These are phyloP conservation scores for Zootermopsis nevadensis DNA, from an alignment of 2,888 invertebrate genomes.

Conservation along the genomic window DNA sequence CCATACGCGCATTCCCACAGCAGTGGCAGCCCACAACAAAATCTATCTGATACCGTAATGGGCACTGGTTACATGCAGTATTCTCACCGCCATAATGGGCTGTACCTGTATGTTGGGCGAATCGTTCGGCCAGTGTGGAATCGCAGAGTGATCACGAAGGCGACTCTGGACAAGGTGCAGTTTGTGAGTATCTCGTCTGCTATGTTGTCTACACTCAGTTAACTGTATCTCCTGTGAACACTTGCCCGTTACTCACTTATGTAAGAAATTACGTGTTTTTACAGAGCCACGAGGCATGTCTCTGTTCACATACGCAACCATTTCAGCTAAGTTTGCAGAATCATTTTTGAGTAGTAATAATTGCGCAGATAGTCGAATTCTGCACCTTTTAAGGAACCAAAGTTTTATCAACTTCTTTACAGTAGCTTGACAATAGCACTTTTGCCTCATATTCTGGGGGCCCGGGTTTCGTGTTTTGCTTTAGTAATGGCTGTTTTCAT, in stretches of 20 bases:
- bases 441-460: not conserved
- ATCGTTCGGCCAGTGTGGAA: conserved; percentile 92
- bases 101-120: conserved; percentile 90
- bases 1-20: conserved; percentile 31
- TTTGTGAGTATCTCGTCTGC: conserved; percentile 34
- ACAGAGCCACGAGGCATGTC: too few relatives aligned
- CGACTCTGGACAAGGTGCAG: conserved; percentile 40
- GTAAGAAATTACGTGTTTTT: too few relatives aligned
- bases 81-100: conserved; percentile 91
- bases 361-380: too few relatives aligned
- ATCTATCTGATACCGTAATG: not conserved
- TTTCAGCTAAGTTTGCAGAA: too few relatives aligned
- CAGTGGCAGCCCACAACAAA: conserved; percentile 18
- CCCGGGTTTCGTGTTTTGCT: not conserved
- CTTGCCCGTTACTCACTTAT: too few relatives aligned
- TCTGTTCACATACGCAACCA: too few relatives aligned
- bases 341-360: too few relatives aligned
- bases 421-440: too few relatives aligned
- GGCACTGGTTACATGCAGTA: conserved; percentile 59
- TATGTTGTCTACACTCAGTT: too few relatives aligned
- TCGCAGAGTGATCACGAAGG: conserved; percentile 71
- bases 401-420: too few relatives aligned
- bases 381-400: too few relatives aligned
- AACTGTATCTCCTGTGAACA: too few relatives aligned
- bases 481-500: not conserved